Evolutionary conservation across 2,888 invertebrate genomes (phyloP).

Genomic region (Amphipyra tragopoginis): DNA sequence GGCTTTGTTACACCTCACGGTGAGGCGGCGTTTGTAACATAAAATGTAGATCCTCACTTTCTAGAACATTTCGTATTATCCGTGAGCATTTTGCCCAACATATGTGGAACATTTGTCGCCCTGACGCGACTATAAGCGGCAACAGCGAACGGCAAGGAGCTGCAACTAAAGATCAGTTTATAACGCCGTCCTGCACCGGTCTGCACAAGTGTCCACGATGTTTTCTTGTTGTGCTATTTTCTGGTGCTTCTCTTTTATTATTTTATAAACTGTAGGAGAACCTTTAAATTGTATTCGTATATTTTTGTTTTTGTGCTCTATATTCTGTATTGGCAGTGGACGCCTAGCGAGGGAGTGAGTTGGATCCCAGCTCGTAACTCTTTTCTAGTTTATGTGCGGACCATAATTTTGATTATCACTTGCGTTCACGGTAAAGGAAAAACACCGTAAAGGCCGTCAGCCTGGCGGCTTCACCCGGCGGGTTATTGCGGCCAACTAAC

Average conservation of each 20-base stretch:
- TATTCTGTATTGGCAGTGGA: neutral
- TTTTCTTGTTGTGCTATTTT: slow-evolving; percentile 1
- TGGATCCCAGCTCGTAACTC: too few species aligned
- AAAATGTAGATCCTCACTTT: slow-evolving; percentile 2
- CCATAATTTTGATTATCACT: too few species aligned
- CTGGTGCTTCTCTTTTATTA: slow-evolving; percentile 3
- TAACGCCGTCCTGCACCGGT: slow-evolving; percentile 5
- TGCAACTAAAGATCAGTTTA: slow-evolving; percentile 33
- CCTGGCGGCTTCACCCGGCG: too few species aligned
- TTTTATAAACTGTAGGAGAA: slow-evolving; percentile 12
- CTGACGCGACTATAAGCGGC: slow-evolving; percentile 14
- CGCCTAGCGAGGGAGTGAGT: too few species aligned
- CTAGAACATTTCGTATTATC: slow-evolving; percentile 1
- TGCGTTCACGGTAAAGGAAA: too few species aligned
- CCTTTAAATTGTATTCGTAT: neutral
- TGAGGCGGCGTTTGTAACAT: too few species aligned
- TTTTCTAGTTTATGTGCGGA: too few species aligned
- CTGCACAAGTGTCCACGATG: slow-evolving; percentile 2
- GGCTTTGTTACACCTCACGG: neutral
- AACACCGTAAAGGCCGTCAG: too few species aligned
- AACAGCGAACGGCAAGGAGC: slow-evolving; percentile 4
- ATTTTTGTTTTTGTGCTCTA: neutral
- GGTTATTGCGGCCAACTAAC: too few species aligned
- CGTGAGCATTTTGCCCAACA: slow-evolving; percentile 4
- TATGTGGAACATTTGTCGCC: slow-evolving; percentile 23